Conservation (phyloP, 1,140 invertebrate species). For the Marisa cornuarietis region DNA sequence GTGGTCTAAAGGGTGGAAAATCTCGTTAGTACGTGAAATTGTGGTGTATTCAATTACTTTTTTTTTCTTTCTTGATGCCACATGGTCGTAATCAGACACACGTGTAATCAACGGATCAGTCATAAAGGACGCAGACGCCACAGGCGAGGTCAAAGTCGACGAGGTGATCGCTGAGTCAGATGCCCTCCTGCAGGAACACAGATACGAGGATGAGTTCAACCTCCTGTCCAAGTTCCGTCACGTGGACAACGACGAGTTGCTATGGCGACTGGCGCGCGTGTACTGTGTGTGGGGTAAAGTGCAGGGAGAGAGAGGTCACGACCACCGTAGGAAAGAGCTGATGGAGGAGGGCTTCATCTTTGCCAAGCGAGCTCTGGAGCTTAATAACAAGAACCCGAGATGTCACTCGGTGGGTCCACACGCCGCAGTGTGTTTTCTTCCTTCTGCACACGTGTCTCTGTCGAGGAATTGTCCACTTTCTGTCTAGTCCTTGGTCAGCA, state of each 20-base stretch:
- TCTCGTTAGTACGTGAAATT: no score
- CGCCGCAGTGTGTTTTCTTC: no score
- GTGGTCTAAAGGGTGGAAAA: no score
- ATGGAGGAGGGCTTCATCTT: constrained; percentile 20
- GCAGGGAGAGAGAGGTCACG: constrained; percentile 15
- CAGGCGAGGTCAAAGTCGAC: not conserved
- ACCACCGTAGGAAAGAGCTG: constrained; percentile 12
- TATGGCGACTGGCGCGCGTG: constrained; percentile 16
- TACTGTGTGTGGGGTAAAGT: constrained; percentile 16
- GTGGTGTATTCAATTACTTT: no score
- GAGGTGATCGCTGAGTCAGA: constrained; percentile 4
- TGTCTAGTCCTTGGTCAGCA: no score
- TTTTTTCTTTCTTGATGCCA: no score
- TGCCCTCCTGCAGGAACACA: not conserved
- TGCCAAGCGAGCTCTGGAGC: constrained; percentile 13
- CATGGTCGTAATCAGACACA: no score
- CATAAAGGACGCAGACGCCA: not conserved
- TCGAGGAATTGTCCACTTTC: no score
- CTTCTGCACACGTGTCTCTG: no score
- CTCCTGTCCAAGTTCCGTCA: constrained; percentile 5
- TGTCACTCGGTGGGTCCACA: constrained; percentile 16
- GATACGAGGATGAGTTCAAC: constrained; percentile 5
- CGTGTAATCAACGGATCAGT: no score
- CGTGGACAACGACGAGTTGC: constrained; percentile 21
- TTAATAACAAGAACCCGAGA: constrained; percentile 4